phyloP scores from a whole-genome alignment of 1,140 invertebrate species.

The Drosophila nebulosa region DNA sequence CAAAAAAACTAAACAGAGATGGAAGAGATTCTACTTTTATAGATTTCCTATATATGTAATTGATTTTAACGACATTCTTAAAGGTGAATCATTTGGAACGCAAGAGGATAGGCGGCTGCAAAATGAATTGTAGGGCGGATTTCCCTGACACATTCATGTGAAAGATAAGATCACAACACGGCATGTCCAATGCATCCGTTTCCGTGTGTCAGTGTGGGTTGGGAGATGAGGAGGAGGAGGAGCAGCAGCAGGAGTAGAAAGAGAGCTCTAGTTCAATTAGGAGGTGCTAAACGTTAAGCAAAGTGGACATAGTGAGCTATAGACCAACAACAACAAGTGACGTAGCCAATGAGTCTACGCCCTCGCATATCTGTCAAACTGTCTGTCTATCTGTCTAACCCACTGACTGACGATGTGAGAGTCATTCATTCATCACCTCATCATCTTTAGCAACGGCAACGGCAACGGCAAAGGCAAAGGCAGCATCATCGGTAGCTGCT shows the following conservation, averaged over 20 bases:
- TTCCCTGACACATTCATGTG: slow-evolving; percentile 69
- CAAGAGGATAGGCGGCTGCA: slow-evolving; percentile 48
- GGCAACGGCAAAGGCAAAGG: no score
- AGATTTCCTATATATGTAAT: slow-evolving; percentile 14
- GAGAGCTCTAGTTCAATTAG: slow-evolving; percentile 43
- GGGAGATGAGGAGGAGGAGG: no score
- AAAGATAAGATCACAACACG: slow-evolving; percentile 51
- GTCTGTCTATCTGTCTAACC: not conserved
- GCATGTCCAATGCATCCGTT: slow-evolving; percentile 59
- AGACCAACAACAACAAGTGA: slow-evolving; percentile 40
- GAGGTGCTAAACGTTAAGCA: slow-evolving; percentile 62
- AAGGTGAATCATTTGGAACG: slow-evolving; percentile 26
- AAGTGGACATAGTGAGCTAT: slow-evolving; percentile 50
- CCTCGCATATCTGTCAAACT: slow-evolving; percentile 15
- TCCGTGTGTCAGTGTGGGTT: slow-evolving; percentile 27
- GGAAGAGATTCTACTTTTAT: not conserved
- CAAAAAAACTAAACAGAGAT: not conserved
- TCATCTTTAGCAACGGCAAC: slow-evolving; percentile 16
- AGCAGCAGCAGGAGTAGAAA: not conserved
- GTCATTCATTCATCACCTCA: slow-evolving; percentile 38
- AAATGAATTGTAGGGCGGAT: slow-evolving; percentile 42
- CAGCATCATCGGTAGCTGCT: slow-evolving; percentile 31
- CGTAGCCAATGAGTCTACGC: slow-evolving; percentile 42
- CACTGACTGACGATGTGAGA: not conserved
- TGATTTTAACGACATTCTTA: slow-evolving; percentile 17